Evolutionary conservation across 2,797 vertebrate genomes (phyloP), one percentile per base, ranked within the genome.

Genomic region (Hozukius guyotensis): DNA sequence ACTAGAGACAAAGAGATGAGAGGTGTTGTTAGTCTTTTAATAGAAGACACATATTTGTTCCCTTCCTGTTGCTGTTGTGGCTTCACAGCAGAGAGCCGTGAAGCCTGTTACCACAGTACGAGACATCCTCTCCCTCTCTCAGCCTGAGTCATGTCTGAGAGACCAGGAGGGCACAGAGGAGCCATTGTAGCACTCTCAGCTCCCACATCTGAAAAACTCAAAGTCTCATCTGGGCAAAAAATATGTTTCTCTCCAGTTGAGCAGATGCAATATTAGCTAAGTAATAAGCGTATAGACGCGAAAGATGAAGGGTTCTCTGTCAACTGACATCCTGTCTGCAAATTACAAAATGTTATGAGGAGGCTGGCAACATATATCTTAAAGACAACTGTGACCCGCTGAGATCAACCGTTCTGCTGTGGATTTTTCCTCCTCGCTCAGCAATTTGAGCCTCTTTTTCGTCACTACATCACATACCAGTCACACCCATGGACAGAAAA

Each of bases 111-210:
- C 76, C 84, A 49, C 16, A 20, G 46, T 49, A 25, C 16, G 72
- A 90, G 87, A 92, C 88, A 81, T 87, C 89, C 80, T 85, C 83
- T 86, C 60, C 83, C 72, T 85, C 75, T 27, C 79, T 67, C 63
- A 34, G 88, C 86, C 84, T 93, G 92, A 91, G 84, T 93, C 91
- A 93, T 88, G 92, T 93, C 92, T 94, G 86, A 87, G 65, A 74
- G 72, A 69, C 69, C 68, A 66, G 79, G 70, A 85, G 78, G 61
- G 70, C 85, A 94, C 91, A 93, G 87, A 92, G 79, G 70, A 85
- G 82, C 42, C 87, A 88, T 93, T 93, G 91, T 94, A 73, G 75
- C 73, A 18, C 86, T 79, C 69, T 55, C 52, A 12, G 22, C 63
- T 87, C 69, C 65, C 80, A 88, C 89, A 79, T 82, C 46, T 86